phyloP scores from a whole-genome alignment of 1,140 invertebrate species.

The Pristionchus pacificus region DNA sequence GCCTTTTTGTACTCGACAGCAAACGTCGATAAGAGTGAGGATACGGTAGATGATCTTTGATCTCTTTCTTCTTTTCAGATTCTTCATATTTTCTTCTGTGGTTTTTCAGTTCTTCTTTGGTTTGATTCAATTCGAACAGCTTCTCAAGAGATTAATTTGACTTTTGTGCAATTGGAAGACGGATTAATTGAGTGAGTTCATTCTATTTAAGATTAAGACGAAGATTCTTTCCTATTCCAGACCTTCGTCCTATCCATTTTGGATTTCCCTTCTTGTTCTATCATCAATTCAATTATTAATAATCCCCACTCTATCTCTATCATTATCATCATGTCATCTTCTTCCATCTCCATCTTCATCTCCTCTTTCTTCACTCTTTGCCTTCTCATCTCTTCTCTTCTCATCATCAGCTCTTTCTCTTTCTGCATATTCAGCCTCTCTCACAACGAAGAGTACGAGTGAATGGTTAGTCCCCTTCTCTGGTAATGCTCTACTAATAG shows the following conservation, averaged over 20 bases:
- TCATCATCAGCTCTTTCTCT: not conserved
- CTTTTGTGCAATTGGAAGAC: not conserved
- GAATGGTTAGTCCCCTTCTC: not conserved
- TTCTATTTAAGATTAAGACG: not conserved
- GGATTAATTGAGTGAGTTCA: not conserved
- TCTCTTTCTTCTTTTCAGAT: not conserved
- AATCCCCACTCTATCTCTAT: not conserved
- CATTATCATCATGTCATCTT: not conserved
- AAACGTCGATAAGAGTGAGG: no score
- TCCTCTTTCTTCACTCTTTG: not conserved
- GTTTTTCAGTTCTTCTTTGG: not conserved
- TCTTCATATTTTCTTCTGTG: not conserved
- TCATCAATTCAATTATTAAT: not conserved
- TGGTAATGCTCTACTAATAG: no score
- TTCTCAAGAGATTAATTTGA: not conserved
- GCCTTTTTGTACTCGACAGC: no score
- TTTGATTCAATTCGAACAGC: not conserved
- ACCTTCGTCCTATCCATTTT: not conserved
- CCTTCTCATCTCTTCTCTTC: not conserved
- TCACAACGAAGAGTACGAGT: not conserved
- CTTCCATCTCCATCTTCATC: not conserved
- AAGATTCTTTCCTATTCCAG: not conserved
- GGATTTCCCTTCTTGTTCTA: not conserved
- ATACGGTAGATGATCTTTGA: not conserved
- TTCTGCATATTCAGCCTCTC: not conserved